These are phyloP conservation scores for Diprion similis DNA, from an alignment of 1,140 invertebrate species.

Conservation along the genomic window DNA sequence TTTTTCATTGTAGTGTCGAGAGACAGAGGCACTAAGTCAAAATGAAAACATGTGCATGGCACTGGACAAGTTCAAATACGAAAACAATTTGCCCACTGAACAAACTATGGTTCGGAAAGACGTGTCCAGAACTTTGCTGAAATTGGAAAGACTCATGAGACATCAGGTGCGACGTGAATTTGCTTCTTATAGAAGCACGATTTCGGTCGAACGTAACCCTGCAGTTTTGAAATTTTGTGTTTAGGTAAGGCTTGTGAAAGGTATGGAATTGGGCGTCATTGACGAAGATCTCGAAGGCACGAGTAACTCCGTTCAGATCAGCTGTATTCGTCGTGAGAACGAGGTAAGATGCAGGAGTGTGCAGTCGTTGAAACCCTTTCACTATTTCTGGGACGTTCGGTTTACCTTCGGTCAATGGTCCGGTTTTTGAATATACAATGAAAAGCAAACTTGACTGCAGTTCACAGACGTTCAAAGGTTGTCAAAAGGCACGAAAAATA, in stretches of 20 bases:
- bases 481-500: not conserved
- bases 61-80: slow-evolving; percentile 1
- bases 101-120: not conserved
- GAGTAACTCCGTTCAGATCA: too few species aligned
- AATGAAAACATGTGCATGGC: not conserved
- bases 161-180: not conserved
- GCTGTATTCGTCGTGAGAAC: too few species aligned
- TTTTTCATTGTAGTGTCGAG: not conserved
- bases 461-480: not conserved
- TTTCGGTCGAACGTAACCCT: too few species aligned
- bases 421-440: too few species aligned
- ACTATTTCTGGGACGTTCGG: too few species aligned
- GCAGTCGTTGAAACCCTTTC: too few species aligned
- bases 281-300: not conserved
- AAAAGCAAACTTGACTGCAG: not conserved
- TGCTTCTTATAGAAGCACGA: not conserved
- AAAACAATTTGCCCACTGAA: not conserved
- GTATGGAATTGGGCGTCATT: not conserved
- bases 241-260: not conserved
- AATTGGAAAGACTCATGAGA: not conserved
- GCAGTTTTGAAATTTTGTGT: too few species aligned
- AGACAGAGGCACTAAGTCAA: not conserved
- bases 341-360: too few species aligned
- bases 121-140: not conserved
- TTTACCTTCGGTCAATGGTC: too few species aligned